Percentiles rank a stretch among this genome's conserved stretches.
Evolutionary conservation across 2,113 vertebrate species (phyloP).

Genomic region (Choloepus hoffmanni): DNA sequence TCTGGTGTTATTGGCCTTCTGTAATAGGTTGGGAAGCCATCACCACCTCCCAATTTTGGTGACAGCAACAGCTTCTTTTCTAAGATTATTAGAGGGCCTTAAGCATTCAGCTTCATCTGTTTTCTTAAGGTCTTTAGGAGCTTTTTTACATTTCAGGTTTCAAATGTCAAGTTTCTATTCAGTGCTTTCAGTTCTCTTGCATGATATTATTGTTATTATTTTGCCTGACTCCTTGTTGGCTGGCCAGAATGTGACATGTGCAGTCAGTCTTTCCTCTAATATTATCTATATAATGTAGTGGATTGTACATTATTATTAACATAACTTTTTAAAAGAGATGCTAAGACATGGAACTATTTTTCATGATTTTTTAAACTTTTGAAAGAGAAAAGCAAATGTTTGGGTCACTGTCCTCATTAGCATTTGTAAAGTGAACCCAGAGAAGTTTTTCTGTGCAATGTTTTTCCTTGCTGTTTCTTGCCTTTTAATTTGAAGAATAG

Average conservation of each 20-base stretch:
- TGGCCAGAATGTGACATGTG: not conserved
- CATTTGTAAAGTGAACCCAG: slow-evolving; percentile 83
- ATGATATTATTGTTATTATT: not conserved
- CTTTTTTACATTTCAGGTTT: slow-evolving; percentile 58
- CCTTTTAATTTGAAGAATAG: slow-evolving; percentile 81
- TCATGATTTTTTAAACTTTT: slow-evolving; percentile 80
- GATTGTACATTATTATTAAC: slow-evolving; percentile 12
- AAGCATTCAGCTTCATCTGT: slow-evolving; percentile 41
- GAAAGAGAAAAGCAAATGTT: slow-evolving; percentile 73
- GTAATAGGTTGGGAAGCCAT: not conserved
- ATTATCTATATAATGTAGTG: not conserved
- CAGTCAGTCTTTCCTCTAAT: not conserved
- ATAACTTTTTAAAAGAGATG: slow-evolving; percentile 74
- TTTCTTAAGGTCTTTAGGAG: slow-evolving; percentile 25
- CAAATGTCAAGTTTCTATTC: slow-evolving; percentile 39
- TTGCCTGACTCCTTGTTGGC: not conserved
- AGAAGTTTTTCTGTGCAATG: slow-evolving; percentile 74
- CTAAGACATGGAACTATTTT: slow-evolving; percentile 84
- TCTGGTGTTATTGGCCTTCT: not conserved
- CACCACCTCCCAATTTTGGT: not conserved
- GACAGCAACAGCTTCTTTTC: not conserved
- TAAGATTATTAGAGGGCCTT: not conserved
- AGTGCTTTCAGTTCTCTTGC: not conserved
- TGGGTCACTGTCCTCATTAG: slow-evolving; percentile 77
- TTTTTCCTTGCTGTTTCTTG: slow-evolving; percentile 81